phyloP scores from a whole-genome alignment of 2,113 vertebrate species.

The Colaptes auratus region DNA sequence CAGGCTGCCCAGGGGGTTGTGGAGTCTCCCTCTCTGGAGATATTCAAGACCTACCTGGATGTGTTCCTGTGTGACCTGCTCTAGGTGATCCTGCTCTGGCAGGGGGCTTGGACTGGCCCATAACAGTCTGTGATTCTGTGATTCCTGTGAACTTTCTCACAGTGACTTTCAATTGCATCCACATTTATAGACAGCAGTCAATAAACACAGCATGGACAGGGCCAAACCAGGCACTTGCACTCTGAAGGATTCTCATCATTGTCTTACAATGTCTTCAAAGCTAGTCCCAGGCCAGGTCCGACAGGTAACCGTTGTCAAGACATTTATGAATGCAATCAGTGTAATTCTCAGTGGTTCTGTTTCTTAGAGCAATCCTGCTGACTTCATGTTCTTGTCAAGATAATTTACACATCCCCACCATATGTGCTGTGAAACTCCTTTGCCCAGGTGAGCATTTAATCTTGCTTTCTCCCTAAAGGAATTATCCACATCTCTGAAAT shows the following conservation, averaged over 20 bases:
- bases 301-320: constrained; percentile 26
- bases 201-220: background rate
- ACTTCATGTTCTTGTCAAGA: constrained; percentile 47
- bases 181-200: background rate
- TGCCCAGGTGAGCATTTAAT: constrained; percentile 52
- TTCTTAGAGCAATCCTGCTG: constrained; percentile 65
- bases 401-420: constrained; percentile 49
- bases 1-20: no score
- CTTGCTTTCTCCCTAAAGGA: constrained; percentile 41
- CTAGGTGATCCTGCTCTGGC: no score
- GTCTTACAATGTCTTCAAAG: constrained; percentile 7
- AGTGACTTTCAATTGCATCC: background rate
- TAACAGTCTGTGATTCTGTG: no score
- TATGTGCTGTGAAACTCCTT: constrained; percentile 40
- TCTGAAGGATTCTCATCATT: background rate
- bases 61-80: no score
- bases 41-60: no score
- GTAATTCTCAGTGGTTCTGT: constrained; percentile 36
- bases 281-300: background rate
- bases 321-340: constrained; percentile 52
- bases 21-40: no score
- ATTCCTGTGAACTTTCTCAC: constrained; percentile 1
- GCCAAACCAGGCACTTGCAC: background rate
- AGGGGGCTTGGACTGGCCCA: no score
- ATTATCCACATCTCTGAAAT: constrained; percentile 38